Evolutionary conservation across 1,140 invertebrate species (phyloP).

Genomic region (Vanessa atalanta): DNA sequence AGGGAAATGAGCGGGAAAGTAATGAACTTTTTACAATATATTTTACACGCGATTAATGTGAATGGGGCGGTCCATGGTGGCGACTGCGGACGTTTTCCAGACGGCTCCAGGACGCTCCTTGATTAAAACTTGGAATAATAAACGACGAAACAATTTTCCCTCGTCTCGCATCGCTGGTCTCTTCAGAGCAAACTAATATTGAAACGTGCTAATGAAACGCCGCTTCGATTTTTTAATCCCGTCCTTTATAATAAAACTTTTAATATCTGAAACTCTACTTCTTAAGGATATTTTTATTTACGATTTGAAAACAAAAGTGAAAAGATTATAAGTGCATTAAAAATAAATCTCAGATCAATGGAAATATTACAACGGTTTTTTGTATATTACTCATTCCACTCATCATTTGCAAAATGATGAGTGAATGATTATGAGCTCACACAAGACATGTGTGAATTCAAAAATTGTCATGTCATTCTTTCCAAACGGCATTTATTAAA

Average conservation of each 20-base stretch:
- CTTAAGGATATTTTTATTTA: conserved; percentile 23
- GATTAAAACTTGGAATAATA: conserved; percentile 78
- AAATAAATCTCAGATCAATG: not conserved
- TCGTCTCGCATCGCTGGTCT: conserved; percentile 52
- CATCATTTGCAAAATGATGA: too few relatives aligned
- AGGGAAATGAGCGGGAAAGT: conserved; percentile 23
- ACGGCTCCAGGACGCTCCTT: conserved; percentile 61
- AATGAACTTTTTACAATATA: conserved; percentile 53
- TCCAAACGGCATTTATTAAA: too few relatives aligned
- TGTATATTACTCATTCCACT: not conserved
- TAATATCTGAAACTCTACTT: conserved; percentile 29
- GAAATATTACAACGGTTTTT: not conserved
- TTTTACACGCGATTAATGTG: conserved; percentile 64
- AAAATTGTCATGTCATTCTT: too few relatives aligned
- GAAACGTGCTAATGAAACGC: conserved; percentile 55
- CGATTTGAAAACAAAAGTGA: conserved; percentile 21
- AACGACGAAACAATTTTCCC: conserved; percentile 74
- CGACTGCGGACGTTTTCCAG: conserved; percentile 55
- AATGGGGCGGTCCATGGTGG: conserved; percentile 52
- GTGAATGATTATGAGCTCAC: too few relatives aligned
- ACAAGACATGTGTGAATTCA: too few relatives aligned
- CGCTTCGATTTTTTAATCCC: conserved; percentile 50
- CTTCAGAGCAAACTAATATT: conserved; percentile 65
- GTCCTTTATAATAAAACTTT: conserved; percentile 36
- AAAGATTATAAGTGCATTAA: not conserved